Conservation (phyloP, 1,140 invertebrate genomes). For the Hormaphis cornu region DNA sequence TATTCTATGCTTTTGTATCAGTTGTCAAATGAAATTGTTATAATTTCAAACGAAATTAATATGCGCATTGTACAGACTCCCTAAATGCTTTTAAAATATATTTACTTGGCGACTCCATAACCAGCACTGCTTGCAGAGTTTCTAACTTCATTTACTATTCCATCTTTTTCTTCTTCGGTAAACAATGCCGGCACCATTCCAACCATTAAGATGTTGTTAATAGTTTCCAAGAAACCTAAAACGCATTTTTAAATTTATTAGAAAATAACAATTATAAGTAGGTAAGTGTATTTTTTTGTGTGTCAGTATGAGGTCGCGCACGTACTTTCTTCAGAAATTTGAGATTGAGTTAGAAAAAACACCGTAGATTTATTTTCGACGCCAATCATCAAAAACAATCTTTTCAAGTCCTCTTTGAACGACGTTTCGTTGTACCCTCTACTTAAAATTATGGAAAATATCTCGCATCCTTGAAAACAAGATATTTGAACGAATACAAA, state of each 20-base stretch:
- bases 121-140: constrained; percentile 53
- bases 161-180: constrained; percentile 75
- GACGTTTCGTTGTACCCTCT: constrained; percentile 69
- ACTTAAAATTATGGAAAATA: constrained; percentile 73
- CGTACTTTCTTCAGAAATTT: constrained; percentile 48
- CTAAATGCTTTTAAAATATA: constrained; percentile 5
- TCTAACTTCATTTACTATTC: constrained; percentile 56
- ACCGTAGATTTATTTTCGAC: constrained; percentile 67
- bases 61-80: too few relatives aligned
- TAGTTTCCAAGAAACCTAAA: constrained; percentile 69
- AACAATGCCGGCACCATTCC: constrained; percentile 77
- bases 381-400: constrained; percentile 63
- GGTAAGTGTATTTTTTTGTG: neutral
- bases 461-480: constrained; percentile 51
- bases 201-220: constrained; percentile 81
- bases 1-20: too few relatives aligned
- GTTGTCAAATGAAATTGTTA: too few relatives aligned
- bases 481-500: too few relatives aligned
- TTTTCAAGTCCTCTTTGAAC: constrained; percentile 79
- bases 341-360: constrained; percentile 73
- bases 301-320: neutral
- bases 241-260: constrained; percentile 7
- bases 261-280: too few relatives aligned
- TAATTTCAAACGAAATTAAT: too few relatives aligned
- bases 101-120: constrained; percentile 61